phyloP scores from a whole-genome alignment of 2,888 invertebrate species.

The Lithophane socia region DNA sequence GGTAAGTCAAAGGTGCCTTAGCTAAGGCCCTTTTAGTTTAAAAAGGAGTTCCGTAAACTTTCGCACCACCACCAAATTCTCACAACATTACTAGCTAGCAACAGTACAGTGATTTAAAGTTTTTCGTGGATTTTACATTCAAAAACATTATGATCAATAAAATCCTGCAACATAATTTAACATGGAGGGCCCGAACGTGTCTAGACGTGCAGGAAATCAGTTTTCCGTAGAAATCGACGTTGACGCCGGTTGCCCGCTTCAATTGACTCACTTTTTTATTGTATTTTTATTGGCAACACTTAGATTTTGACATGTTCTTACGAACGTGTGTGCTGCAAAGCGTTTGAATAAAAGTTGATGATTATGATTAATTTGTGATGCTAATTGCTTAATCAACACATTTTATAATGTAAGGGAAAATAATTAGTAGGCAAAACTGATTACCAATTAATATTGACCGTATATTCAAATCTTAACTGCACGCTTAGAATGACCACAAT shows the following conservation, averaged over 20 bases:
- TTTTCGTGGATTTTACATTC: background rate
- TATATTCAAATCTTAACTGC: no score
- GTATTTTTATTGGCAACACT: conserved; percentile 23
- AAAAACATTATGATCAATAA: conserved; percentile 36
- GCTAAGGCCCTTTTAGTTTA: background rate
- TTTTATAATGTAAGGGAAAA: no score
- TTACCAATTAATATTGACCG: no score
- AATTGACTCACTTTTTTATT: conserved; percentile 51
- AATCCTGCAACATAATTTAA: conserved; percentile 71
- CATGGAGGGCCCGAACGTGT: conserved; percentile 76
- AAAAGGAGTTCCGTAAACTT: background rate
- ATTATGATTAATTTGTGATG: background rate
- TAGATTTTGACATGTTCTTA: background rate
- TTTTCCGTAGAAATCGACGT: conserved; percentile 75
- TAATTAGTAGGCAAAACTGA: no score
- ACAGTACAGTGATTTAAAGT: no score
- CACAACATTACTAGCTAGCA: background rate
- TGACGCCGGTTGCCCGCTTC: conserved; percentile 66
- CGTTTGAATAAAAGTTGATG: background rate
- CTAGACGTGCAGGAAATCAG: conserved; percentile 87
- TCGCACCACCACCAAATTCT: background rate
- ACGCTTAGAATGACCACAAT: no score
- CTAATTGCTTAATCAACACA: no score
- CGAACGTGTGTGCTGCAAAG: background rate
- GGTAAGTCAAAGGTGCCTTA: background rate